Conservation (phyloP, 2,888 invertebrate species). For the Silvanus unidentatus region DNA sequence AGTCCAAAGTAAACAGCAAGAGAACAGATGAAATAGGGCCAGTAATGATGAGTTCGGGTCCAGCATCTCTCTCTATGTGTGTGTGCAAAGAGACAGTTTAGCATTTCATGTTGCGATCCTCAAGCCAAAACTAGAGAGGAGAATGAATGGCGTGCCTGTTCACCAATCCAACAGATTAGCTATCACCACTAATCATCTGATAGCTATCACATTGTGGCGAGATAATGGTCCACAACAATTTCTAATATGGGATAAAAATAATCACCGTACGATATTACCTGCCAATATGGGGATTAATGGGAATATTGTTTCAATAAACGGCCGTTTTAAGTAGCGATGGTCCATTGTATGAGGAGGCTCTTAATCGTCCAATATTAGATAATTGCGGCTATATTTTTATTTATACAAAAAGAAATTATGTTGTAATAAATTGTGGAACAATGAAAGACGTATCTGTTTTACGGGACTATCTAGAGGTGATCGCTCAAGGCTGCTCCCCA, state of each 20-base stretch:
- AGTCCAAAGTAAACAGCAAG: conserved; percentile 36
- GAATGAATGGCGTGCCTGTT: conserved; percentile 12
- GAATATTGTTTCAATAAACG: conserved; percentile 41
- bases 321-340: conserved; percentile 17
- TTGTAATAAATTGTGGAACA: no score
- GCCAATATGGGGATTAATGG: conserved; percentile 47
- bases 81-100: not conserved
- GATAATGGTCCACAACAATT: conserved; percentile 33
- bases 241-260: conserved; percentile 45
- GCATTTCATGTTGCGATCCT: not conserved
- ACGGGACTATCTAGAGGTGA: no score
- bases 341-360: conserved; percentile 18
- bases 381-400: conserved; percentile 2
- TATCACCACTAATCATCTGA: conserved; percentile 21
- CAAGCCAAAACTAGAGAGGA: no score
- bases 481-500: no score
- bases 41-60: no score
- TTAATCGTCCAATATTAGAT: conserved; percentile 13
- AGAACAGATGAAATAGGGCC: not conserved
- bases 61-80: no score
- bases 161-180: conserved; percentile 12
- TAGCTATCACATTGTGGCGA: conserved; percentile 14
- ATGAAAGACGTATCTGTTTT: no score
- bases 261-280: conserved; percentile 41
- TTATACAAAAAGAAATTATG: not conserved